These are phyloP conservation scores for Rhizoglyphus robini DNA, from an alignment of 1,140 invertebrate genomes.

Conservation along the genomic window DNA sequence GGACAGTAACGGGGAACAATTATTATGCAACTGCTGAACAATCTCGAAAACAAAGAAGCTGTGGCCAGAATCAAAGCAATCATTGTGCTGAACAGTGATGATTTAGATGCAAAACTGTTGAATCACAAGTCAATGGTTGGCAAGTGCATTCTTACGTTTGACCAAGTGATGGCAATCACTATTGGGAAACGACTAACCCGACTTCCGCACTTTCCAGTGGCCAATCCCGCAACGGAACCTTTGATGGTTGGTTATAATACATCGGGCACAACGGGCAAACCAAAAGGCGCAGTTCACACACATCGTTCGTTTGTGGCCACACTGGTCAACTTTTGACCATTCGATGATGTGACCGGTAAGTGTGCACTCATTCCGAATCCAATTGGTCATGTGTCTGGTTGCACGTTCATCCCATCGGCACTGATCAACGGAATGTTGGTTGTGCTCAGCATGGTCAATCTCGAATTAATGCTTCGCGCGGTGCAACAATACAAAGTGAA, in stretches of 20 bases:
- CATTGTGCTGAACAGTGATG: neutral
- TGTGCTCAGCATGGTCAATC: neutral
- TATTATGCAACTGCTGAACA: neutral
- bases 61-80: too few species aligned
- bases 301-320: conserved; percentile 25
- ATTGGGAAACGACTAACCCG: neutral
- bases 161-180: neutral
- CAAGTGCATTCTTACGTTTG: neutral
- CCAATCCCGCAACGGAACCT: neutral
- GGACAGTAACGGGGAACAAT: too few species aligned
- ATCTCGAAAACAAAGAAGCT: neutral
- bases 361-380: neutral
- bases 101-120: neutral
- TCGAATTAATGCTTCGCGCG: neutral
- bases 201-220: neutral
- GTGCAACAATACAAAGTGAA: neutral
- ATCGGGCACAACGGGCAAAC: conserved; percentile 39
- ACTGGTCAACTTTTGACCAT: neutral
- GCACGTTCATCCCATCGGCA: neutral
- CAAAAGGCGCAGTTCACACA: conserved; percentile 39
- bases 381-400: conserved; percentile 1
- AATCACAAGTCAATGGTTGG: neutral
- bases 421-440: neutral
- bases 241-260: conserved; percentile 26
- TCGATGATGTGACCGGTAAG: neutral